Evolutionary conservation across 1,140 invertebrate species (phyloP), one percentile per base, ranked within the genome.

Genomic region (Zophobas atratus): DNA sequence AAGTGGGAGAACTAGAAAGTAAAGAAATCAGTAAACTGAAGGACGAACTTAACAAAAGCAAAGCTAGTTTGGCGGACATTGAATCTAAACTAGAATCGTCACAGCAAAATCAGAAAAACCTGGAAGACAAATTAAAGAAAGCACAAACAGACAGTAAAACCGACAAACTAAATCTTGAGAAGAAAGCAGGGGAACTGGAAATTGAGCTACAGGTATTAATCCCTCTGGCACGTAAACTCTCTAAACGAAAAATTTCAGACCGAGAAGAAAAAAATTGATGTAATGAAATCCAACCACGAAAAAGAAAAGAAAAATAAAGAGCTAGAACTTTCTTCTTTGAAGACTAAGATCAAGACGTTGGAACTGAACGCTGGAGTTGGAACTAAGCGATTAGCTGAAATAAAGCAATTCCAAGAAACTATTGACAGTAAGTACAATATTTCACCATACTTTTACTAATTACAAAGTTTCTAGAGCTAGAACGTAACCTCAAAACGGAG

Each of bases 391-490:
- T 89, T 93, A 77, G 87, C 89, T 35, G 91, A 93, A 81, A 84
- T 93, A 49, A 92, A 92, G 81, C 89, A 92, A 82, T 90, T 92
- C 78, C 90, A 92, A 84, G 91, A 92, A 60, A 90, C 88, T 83
- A 90, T 93, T 78, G 89, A 91, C 83, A 92, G 92, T 94, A 87
- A 87, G 53, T 41, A 39, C 38, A 51, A 56, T 70, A 70, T 81
- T 78, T 82, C 75, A 20, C 79, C 79, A 70, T 75, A 56, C 77
- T 76, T 6, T 6, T 73, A 35, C 20, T 35, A 35, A 72, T 43
- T 57, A 70, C 55, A 78, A 55, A 67, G 82, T 87, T 88, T 85
- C 56, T 84, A 94, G 93, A 90, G 84, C 84, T 94, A 79, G 92
- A 95, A 86, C 87, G 89, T 79, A 89, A 91, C 48, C 80, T 95